Evolutionary conservation across 1,140 invertebrate species (phyloP).

Genomic region (Bombus balteatus): DNA sequence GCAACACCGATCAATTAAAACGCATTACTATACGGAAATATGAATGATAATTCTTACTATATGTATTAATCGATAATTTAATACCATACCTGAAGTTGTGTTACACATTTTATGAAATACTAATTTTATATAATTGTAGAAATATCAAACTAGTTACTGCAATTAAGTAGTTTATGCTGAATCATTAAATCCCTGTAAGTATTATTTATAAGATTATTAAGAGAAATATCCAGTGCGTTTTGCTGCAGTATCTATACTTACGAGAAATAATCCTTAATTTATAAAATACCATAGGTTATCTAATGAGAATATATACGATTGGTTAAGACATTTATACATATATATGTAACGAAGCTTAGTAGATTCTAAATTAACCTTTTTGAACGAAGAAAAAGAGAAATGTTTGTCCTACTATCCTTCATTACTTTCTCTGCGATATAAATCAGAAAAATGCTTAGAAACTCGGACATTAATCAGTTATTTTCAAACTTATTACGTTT

Average conservation of each 20-base stretch:
- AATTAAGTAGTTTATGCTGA: background rate
- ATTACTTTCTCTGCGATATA: background rate
- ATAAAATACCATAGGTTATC: constrained; percentile 14
- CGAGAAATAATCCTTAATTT: constrained; percentile 27
- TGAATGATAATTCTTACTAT: too few relatives aligned
- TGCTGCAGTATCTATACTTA: background rate
- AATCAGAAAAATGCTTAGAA: background rate
- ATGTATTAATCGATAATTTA: background rate
- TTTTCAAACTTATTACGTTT: background rate
- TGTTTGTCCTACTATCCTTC: background rate
- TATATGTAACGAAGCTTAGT: background rate
- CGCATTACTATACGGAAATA: too few relatives aligned
- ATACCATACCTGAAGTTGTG: background rate
- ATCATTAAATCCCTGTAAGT: background rate
- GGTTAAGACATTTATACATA: background rate
- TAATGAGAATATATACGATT: constrained; percentile 9
- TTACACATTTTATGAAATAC: background rate
- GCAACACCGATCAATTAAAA: too few relatives aligned
- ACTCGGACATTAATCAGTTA: background rate
- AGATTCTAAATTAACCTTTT: background rate
- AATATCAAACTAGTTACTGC: background rate
- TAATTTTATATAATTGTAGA: background rate
- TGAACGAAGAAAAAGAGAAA: background rate
- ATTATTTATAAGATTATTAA: background rate
- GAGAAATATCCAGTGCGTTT: constrained; percentile 15